These are phyloP conservation scores for Hystrix brachyura DNA, from an alignment of 2,113 vertebrate genomes.

Conservation along the genomic window DNA sequence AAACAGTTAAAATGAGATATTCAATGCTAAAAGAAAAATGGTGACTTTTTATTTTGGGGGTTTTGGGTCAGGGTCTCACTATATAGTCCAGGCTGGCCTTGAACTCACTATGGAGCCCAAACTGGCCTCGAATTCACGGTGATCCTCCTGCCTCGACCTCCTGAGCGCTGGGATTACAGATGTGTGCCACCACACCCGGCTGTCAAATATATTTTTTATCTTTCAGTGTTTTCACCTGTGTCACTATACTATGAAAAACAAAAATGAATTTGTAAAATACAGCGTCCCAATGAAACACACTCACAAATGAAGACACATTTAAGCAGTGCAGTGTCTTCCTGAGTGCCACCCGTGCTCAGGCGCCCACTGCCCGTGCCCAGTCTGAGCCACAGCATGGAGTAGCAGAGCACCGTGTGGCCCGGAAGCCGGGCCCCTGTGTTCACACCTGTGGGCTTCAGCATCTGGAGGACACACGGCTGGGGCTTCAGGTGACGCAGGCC, in stretches of 20 bases:
- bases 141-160: neutral
- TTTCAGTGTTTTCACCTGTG: neutral
- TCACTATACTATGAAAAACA: constrained; percentile 53
- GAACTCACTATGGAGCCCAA: too few species aligned
- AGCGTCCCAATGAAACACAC: neutral
- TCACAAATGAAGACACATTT: neutral
- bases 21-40: constrained; percentile 23
- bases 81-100: neutral
- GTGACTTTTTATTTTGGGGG: neutral
- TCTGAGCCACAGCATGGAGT: neutral
- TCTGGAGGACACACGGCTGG: constrained; percentile 83
- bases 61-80: neutral
- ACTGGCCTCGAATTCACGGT: neutral
- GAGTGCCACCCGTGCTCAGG: neutral
- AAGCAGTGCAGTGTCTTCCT: neutral
- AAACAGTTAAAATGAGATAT: neutral
- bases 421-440: neutral
- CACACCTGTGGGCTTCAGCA: constrained; percentile 91
- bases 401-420: neutral
- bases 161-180: neutral
- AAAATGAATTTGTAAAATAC: constrained; percentile 61
- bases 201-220: neutral
- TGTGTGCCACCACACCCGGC: neutral
- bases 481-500: constrained; percentile 48
- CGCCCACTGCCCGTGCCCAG: neutral